phyloP scores from a whole-genome alignment of 2,888 invertebrate species.

The Campoplex nolae region DNA sequence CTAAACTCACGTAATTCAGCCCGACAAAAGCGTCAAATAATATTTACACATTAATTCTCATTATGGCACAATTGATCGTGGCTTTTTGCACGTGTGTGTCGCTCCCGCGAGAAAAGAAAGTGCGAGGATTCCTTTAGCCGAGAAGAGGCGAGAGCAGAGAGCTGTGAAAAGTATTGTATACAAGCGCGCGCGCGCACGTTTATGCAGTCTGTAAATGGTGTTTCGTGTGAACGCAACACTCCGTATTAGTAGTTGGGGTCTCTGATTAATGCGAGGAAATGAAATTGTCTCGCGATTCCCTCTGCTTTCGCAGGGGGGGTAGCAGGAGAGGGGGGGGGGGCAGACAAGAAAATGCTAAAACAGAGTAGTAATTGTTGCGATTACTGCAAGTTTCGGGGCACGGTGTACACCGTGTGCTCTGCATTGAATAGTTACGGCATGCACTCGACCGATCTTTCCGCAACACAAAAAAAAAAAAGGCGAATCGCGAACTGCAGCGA shows the following conservation, averaged over 20 bases:
- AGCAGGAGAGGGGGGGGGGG: conserved; percentile 42
- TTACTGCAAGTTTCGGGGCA: conserved; percentile 74
- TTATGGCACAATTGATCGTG: conserved; percentile 46
- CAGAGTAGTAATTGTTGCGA: conserved; percentile 83
- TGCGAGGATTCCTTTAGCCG: conserved; percentile 67
- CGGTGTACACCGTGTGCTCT: conserved; percentile 33
- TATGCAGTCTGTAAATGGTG: conserved; percentile 19
- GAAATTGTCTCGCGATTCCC: conserved; percentile 68
- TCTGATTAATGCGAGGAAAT: conserved; percentile 73
- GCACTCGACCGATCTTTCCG: conserved; percentile 49
- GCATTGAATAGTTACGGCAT: conserved; percentile 39
- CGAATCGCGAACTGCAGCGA: conserved; percentile 38
- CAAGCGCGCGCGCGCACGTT: conserved; percentile 22
- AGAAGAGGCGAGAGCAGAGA: background rate
- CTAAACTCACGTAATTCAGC: conserved; percentile 1
- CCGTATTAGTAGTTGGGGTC: conserved; percentile 52
- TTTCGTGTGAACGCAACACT: conserved; percentile 76
- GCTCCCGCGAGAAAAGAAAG: conserved; percentile 62
- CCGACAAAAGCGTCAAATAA: background rate
- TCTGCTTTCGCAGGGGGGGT: conserved; percentile 6
- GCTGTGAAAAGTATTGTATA: conserved; percentile 46
- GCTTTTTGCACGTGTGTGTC: conserved; percentile 11
- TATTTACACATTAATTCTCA: conserved; percentile 4
- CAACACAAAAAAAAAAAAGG: conserved; percentile 42
- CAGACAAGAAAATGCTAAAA: conserved; percentile 80